Percentiles rank a stretch among this genome's conserved stretches.
Evolutionary conservation across 2,888 invertebrate genomes (phyloP).

Genomic region (Lycocerus yunnanus): DNA sequence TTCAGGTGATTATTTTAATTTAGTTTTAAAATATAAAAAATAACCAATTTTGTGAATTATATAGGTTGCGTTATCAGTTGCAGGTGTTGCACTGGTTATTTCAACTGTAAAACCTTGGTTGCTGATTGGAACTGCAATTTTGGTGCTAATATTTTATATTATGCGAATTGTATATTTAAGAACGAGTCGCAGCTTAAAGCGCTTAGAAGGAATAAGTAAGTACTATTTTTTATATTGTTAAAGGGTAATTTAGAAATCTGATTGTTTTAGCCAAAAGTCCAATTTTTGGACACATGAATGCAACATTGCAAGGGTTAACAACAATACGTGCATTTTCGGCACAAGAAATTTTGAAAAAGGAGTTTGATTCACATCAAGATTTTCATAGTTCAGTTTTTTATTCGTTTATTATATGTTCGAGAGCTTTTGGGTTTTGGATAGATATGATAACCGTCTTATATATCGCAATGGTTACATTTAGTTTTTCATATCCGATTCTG

Average conservation of each 20-base stretch:
- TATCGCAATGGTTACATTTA: constrained; percentile 67
- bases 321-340: constrained; percentile 72
- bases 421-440: constrained; percentile 75
- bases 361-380: constrained; percentile 64
- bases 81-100: constrained; percentile 69
- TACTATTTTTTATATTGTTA: constrained; percentile 16
- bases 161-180: constrained; percentile 71
- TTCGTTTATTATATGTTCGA: constrained; percentile 60
- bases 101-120: constrained; percentile 73
- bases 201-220: constrained; percentile 71
- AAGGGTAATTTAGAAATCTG: too few relatives aligned
- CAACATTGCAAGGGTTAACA: constrained; percentile 71
- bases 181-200: constrained; percentile 75
- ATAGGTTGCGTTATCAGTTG: constrained; percentile 59
- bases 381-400: constrained; percentile 74
- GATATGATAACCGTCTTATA: constrained; percentile 72
- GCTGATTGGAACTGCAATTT: constrained; percentile 65
- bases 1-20: constrained; percentile 48
- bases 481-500: constrained; percentile 60
- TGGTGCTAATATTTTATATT: constrained; percentile 67
- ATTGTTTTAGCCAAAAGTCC: constrained; percentile 71
- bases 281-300: constrained; percentile 72
- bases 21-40: constrained; percentile 49
- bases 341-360: constrained; percentile 61
- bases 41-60: not conserved